phyloP scores from a whole-genome alignment of 2,113 vertebrate species.

The Macrotis lagotis region DNA sequence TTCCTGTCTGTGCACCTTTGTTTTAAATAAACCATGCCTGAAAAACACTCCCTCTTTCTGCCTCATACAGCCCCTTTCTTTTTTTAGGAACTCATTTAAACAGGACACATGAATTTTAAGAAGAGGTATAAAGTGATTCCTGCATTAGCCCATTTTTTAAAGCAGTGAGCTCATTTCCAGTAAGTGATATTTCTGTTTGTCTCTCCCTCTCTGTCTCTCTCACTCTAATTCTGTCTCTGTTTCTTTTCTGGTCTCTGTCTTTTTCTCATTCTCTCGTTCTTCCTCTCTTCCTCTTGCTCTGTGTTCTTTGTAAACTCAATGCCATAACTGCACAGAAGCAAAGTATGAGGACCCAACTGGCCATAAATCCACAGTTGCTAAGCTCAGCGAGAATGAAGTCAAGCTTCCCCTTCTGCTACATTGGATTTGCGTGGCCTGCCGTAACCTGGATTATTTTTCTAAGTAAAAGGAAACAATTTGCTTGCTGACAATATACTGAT shows the following conservation, averaged over 20 bases:
- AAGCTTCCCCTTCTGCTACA: constrained; percentile 44
- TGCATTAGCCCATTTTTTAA: not conserved
- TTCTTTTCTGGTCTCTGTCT: not conserved
- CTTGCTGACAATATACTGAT: constrained; percentile 73
- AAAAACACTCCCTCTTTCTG: too few relatives aligned
- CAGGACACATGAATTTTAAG: not conserved
- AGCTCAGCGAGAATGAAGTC: constrained; percentile 10
- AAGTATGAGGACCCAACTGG: not conserved
- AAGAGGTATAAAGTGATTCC: not conserved
- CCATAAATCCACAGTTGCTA: constrained; percentile 22
- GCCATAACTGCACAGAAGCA: not conserved
- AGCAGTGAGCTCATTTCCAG: not conserved
- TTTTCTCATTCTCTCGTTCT: too few relatives aligned
- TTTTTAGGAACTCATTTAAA: not conserved
- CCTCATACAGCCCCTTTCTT: not conserved
- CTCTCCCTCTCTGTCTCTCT: not conserved
- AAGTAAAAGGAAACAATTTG: constrained; percentile 74
- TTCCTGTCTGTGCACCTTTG: not conserved
- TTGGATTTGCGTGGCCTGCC: constrained; percentile 58
- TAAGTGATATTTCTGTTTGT: not conserved
- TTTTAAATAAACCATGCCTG: not conserved
- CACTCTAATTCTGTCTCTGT: not conserved
- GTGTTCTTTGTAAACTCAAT: not conserved
- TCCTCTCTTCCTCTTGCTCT: not conserved
- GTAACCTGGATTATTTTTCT: constrained; percentile 68